Percentiles rank a stretch among this genome's conserved stretches.
phyloP scores from a whole-genome alignment of 2,113 vertebrate species.

The Xiphophorus hellerii region DNA sequence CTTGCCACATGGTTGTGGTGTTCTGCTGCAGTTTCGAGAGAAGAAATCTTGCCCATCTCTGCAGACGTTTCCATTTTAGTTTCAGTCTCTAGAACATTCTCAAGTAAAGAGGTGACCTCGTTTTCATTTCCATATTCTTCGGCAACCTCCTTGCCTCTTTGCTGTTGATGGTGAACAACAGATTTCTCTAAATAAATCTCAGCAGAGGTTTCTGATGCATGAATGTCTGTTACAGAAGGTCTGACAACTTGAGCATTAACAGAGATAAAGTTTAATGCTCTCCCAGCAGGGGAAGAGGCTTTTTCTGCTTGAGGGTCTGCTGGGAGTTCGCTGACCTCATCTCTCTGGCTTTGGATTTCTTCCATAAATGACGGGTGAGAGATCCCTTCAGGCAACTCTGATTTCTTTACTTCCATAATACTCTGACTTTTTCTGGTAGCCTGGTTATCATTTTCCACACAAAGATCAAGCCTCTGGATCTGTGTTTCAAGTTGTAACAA shows the following conservation, averaged over 20 bases:
- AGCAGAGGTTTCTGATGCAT: conserved; percentile 9
- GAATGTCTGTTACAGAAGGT: conserved; percentile 7
- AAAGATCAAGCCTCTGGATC: not conserved
- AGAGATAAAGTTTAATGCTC: conserved; percentile 2
- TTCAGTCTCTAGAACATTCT: conserved; percentile 18
- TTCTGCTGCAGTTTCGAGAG: conserved; percentile 10
- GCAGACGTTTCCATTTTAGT: conserved; percentile 8
- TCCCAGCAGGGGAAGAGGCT: not conserved
- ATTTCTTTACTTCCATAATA: not conserved
- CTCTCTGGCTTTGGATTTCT: conserved; percentile 16
- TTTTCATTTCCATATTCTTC: conserved; percentile 17
- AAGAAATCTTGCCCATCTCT: conserved; percentile 15
- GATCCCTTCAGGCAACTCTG: conserved; percentile 22
- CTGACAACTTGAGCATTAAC: not conserved
- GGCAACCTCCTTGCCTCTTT: conserved; percentile 1
- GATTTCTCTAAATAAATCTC: conserved; percentile 10
- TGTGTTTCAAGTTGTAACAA: not conserved
- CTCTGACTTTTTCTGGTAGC: not conserved
- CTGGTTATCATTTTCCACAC: not conserved
- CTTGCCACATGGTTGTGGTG: conserved; percentile 11
- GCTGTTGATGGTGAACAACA: conserved; percentile 2
- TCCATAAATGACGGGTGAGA: conserved; percentile 10
- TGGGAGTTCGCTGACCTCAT: conserved; percentile 2
- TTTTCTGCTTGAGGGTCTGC: conserved; percentile 7
- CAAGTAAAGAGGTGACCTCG: not conserved